Conservation (phyloP, 2,113 vertebrate species). For the Tupaia chinensis region DNA sequence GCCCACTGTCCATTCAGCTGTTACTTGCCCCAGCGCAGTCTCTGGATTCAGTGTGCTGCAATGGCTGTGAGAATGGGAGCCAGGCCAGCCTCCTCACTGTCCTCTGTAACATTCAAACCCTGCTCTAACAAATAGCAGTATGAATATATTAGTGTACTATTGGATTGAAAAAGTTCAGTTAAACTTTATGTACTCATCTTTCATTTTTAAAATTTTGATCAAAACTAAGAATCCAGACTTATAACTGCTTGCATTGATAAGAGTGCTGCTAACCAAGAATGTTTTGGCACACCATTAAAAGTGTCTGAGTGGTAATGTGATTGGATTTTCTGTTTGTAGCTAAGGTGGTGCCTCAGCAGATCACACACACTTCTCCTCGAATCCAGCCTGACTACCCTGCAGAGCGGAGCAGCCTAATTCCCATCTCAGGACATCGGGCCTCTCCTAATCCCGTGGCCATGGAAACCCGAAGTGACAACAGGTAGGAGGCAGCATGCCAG, state of each 20-base stretch:
- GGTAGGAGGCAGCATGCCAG: slow-evolving; percentile 85
- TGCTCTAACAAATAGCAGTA: background rate
- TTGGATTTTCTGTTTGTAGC: slow-evolving; percentile 86
- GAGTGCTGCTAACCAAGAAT: background rate
- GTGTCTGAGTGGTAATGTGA: background rate
- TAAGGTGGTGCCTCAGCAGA: slow-evolving; percentile 99
- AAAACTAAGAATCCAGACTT: slow-evolving; percentile 5
- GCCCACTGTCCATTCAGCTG: too few species aligned
- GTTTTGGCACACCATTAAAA: background rate
- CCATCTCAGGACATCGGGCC: slow-evolving; percentile 95
- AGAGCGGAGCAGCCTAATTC: slow-evolving; percentile 95
- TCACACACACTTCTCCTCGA: slow-evolving; percentile 96
- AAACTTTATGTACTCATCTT: background rate
- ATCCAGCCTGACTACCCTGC: slow-evolving; percentile 96
- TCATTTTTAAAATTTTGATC: background rate
- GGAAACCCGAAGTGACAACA: slow-evolving; percentile 97
- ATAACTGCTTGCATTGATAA: slow-evolving; percentile 34
- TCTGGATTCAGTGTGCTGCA: too few species aligned
- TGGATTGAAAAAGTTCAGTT: slow-evolving; percentile 15
- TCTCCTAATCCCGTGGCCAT: slow-evolving; percentile 98
- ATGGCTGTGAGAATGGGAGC: too few species aligned
- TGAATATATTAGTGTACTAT: background rate
- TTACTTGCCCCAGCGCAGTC: too few species aligned
- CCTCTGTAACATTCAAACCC: background rate
- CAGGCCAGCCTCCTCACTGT: too few species aligned